Conservation (phyloP, 1,140 invertebrate genomes). For the Anagrus nilaparvatae region DNA sequence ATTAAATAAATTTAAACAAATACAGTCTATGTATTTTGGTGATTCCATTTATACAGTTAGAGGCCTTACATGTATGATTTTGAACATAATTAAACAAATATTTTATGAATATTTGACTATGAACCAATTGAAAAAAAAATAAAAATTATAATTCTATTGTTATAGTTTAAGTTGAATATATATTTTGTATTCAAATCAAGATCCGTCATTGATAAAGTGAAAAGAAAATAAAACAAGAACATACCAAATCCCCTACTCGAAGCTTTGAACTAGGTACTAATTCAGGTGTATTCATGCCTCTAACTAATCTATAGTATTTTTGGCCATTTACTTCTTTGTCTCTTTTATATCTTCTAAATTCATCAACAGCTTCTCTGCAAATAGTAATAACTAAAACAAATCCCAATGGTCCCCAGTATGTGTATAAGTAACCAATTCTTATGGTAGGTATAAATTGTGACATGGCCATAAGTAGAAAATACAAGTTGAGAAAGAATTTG, state of each 20-base stretch:
- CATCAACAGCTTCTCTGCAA: constrained; percentile 92
- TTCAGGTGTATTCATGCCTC: constrained; percentile 40
- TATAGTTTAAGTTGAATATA: too few relatives aligned
- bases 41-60: too few relatives aligned
- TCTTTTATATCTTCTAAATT: constrained; percentile 78
- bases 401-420: constrained; percentile 96
- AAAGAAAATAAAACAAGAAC: constrained; percentile 9
- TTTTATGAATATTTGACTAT: neutral
- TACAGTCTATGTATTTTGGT: too few relatives aligned
- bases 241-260: constrained; percentile 70
- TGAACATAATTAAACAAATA: too few relatives aligned
- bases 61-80: too few relatives aligned
- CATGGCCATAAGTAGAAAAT: constrained; percentile 95
- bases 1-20: too few relatives aligned
- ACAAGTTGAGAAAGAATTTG: constrained; percentile 97
- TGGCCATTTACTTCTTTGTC: constrained; percentile 94
- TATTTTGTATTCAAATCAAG: neutral
- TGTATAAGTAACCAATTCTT: constrained; percentile 94
- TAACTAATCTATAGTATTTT: constrained; percentile 63
- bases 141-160: constrained; percentile 1
- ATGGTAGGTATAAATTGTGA: constrained; percentile 97
- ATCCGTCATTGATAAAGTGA: neutral
- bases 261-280: constrained; percentile 52
- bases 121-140: neutral
- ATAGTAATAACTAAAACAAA: constrained; percentile 95